Evolutionary conservation across 2,113 vertebrate genomes (phyloP).

Genomic region (Oxyura jamaicensis): DNA sequence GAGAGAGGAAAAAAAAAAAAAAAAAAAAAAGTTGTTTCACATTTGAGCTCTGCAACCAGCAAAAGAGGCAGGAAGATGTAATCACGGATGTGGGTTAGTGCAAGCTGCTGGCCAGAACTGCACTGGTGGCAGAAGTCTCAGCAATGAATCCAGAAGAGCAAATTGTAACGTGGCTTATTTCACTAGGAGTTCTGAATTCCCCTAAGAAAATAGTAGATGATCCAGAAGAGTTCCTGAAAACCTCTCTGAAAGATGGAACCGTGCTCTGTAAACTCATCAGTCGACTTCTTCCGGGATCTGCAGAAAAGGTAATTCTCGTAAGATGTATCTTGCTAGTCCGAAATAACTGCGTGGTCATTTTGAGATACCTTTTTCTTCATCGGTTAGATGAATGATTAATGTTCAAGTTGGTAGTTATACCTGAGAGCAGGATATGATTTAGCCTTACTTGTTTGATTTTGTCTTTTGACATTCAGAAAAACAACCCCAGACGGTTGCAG

Average conservation of each 20-base stretch:
- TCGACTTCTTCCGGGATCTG: constrained; percentile 86
- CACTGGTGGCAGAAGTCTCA: not conserved
- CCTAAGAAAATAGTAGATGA: constrained; percentile 95
- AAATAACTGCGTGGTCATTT: not conserved
- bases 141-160: constrained; percentile 95
- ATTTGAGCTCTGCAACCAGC: constrained; percentile 47
- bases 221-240: constrained; percentile 91
- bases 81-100: constrained; percentile 90
- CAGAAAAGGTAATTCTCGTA: constrained; percentile 85
- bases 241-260: constrained; percentile 90
- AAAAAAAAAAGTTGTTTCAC: constrained; percentile 31
- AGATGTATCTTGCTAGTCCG: not conserved
- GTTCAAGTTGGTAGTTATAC: not conserved
- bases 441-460: not conserved
- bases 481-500: not conserved
- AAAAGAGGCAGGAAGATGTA: constrained; percentile 79
- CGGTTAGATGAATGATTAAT: not conserved
- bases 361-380: rapidly evolving
- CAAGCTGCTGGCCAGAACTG: constrained; percentile 61
- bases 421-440: not conserved
- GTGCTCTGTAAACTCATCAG: constrained; percentile 92
- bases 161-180: constrained; percentile 96
- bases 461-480: not conserved
- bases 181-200: constrained; percentile 93
- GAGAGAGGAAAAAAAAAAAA: not conserved